A percentile compares a stretch with the other conserved stretches of the same genome.
Conservation (phyloP, 2,888 invertebrate species). For the Mycogona germanica region DNA sequence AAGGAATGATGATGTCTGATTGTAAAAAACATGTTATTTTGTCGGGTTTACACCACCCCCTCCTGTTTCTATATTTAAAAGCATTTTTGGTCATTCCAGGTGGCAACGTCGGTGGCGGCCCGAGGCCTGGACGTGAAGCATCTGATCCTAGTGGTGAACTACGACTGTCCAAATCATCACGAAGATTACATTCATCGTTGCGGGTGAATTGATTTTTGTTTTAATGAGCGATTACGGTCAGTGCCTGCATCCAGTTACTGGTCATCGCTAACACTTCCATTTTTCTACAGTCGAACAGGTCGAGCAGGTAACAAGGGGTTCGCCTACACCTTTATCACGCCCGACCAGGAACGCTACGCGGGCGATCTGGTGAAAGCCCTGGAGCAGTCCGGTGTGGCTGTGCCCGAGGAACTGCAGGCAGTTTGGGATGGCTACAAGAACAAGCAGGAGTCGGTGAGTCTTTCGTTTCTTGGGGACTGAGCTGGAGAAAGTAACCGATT, state of each 20-base stretch:
- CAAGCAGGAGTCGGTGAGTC: constrained; percentile 72
- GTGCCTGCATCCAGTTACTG: neutral
- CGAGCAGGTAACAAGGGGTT: constrained; percentile 82
- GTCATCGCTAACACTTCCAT: neutral
- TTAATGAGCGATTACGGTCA: neutral
- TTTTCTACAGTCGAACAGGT: constrained; percentile 40
- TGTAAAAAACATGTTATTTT: too few relatives aligned
- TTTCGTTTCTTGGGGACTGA: too few relatives aligned
- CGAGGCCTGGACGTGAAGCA: constrained; percentile 98
- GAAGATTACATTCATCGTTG: constrained; percentile 99
- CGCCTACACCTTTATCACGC: constrained; percentile 94
- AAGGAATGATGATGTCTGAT: too few relatives aligned
- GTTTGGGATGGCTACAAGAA: constrained; percentile 83
- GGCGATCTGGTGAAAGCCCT: constrained; percentile 88
- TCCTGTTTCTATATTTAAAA: too few relatives aligned
- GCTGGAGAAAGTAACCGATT: neutral
- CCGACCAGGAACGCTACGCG: constrained; percentile 85
- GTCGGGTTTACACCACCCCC: too few relatives aligned
- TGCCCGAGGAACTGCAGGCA: constrained; percentile 62
- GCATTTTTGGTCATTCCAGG: constrained; percentile 30
- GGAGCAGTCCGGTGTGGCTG: constrained; percentile 62
- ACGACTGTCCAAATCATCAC: constrained; percentile 98
- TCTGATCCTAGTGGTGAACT: constrained; percentile 92
- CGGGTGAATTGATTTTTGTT: constrained; percentile 41
- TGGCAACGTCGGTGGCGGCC: constrained; percentile 97